Evolutionary conservation across 2,797 vertebrate species (phyloP), one percentile per base, ranked within the genome.

Genomic region (Lepus townsendii): DNA sequence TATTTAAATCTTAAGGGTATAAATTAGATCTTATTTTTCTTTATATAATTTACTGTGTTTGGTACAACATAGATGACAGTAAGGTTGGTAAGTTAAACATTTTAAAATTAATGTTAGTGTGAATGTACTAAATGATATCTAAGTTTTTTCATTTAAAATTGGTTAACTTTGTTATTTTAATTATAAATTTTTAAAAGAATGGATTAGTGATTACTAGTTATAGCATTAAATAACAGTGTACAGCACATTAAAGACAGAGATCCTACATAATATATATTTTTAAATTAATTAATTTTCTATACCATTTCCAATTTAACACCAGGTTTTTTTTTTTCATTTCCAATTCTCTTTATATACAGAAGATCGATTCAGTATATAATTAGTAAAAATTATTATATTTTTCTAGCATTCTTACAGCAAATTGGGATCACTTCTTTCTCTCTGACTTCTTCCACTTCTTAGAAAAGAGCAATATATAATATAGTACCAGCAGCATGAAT

Each of bases 131-230:
- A 84, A 24, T 65, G 13, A 83, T 27, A 63, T 4, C 19, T 82
- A 63, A 52, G 5, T 65, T 7, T 83, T 82, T 16, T 9, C 50
- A 32, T 90, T 88, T 86, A 71, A 54, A 10, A 57, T 57, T 65
- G 19, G 17, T 78, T 63, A 7, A 62, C 60, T 91, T 95, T 83
- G 5, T 65, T 83, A 60, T 24, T 79, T 85, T n/a, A 94, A 85
- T 62, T 42, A 82, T 13, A 72, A 71, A 52, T 10, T 50, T 77
- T 91, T 32, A 20, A 65, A 84, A 94, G 32, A 96, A 77, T 35
- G 4, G 68, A 62, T 35, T 77, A 54, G 50, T 92, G 35, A 84
- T 62, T 88, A 35, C 35, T 35, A 3, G 35, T 35, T 3, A 35
- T 35, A 35, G 35, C 35, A 35, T 35, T 35, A 35, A 35, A 35